Evolutionary conservation across 2,888 invertebrate species (phyloP), one percentile per base, ranked within the genome.

Genomic region (Latrodectus hesperus): DNA sequence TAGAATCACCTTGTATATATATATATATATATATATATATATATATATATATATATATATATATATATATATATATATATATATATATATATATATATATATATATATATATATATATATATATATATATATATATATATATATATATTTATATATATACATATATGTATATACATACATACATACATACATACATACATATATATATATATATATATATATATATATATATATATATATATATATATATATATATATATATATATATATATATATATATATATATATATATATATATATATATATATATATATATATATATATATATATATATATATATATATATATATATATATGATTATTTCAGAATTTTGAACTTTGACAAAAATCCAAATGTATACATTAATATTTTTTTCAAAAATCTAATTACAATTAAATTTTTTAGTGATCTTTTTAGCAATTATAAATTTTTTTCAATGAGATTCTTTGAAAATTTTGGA

Each of bases 41-140:
- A 55, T 55, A 55, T 55, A 55, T 55, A 55, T 55, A 55, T 55
- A 55, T 55, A 55, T 55, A 55, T 12, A 12, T 12, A 12, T 12
- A 55, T 55, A 55, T 55, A 55, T 12, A 55, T 55, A 14, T 55
- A 55, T 55, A 55, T 55, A 55, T 55, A 55, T 55, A 55, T 55
- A 55, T 55, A 55, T 55, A 55, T 55, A 55, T 55, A 55, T 55
- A 55, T 55, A 55, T 55, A 55, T 55, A 55, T 55, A 55, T 55
- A 55, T 55, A 55, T 55, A 55, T 55, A 55, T 55, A 55, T 55
- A 55, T 55, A 55, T 55, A 55, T 55, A 55, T 55, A 55, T 55
- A 53, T 22, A 22, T 22, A 22, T 22, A 1, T 22, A 22, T 22
- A n/a, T 22, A 22, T 22, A 22, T 6, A 22, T 22, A 22, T 22